phyloP scores from a whole-genome alignment of 2,888 invertebrate genomes.

The Mystacides longicornis region DNA sequence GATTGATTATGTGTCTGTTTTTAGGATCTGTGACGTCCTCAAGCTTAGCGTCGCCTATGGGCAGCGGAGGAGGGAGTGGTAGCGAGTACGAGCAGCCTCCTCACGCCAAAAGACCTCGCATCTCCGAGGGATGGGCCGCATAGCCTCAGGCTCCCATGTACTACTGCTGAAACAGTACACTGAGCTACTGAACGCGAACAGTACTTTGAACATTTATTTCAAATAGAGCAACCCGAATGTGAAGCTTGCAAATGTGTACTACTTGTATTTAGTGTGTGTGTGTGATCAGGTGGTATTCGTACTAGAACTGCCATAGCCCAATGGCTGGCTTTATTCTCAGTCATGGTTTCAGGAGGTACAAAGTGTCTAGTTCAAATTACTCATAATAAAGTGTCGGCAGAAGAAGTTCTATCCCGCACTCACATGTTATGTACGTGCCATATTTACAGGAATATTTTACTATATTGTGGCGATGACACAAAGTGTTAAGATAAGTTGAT shows the following conservation, averaged over 20 bases:
- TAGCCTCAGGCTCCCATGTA: slow-evolving; percentile 52
- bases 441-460: neutral
- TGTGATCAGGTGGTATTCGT: no score
- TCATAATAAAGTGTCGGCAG: no score
- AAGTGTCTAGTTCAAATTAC: no score
- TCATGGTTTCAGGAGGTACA: no score
- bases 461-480: neutral
- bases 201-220: neutral
- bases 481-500: neutral
- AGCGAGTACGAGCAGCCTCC: slow-evolving; percentile 48
- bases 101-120: slow-evolving; percentile 76
- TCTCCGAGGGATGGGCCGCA: slow-evolving; percentile 87
- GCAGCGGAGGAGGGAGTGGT: slow-evolving; percentile 32
- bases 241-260: no score
- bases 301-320: no score
- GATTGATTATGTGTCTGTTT: no score
- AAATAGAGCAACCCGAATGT: no score
- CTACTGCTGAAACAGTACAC: slow-evolving; percentile 39
- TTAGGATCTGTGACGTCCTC: slow-evolving; percentile 77
- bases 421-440: neutral
- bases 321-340: no score
- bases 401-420: no score
- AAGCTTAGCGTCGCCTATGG: slow-evolving; percentile 68
- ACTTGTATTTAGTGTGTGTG: no score
- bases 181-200: neutral